Evolutionary conservation across 2,888 invertebrate genomes (phyloP).

Genomic region (Andrena bicolor): DNA sequence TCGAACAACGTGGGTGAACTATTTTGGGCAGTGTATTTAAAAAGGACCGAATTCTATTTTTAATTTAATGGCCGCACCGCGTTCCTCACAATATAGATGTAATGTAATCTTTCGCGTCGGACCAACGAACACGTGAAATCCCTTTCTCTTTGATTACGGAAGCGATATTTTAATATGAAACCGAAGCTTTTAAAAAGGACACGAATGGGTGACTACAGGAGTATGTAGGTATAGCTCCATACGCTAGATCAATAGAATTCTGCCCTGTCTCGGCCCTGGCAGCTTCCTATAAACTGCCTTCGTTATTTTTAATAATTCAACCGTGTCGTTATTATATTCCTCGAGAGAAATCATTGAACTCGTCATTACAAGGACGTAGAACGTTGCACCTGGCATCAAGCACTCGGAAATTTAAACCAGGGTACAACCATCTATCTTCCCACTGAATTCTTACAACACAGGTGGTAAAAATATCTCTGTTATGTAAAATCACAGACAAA

Average conservation of each 20-base stretch:
- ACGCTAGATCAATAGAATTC: conserved; percentile 50
- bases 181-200: conserved; percentile 22
- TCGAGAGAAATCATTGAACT: conserved; percentile 49
- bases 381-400: neutral
- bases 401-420: conserved; percentile 4
- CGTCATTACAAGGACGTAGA: conserved; percentile 22
- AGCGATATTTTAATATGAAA: conserved; percentile 10
- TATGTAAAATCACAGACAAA: neutral
- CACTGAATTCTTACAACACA: neutral
- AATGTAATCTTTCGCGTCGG: neutral
- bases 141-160: neutral
- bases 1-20: neutral
- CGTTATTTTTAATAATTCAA: conserved; percentile 73
- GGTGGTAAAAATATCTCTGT: neutral
- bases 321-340: conserved; percentile 48
- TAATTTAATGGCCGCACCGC: neutral
- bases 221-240: conserved; percentile 14
- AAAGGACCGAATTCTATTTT: neutral
- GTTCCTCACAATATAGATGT: neutral
- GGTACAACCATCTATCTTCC: no score
- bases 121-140: neutral
- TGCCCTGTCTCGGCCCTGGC: conserved; percentile 15
- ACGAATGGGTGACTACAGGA: conserved; percentile 7
- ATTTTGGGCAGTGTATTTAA: neutral
- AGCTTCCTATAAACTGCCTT: conserved; percentile 41